Evolutionary conservation across 2,888 invertebrate genomes (phyloP).

Genomic region (Parapristionchus giblindavisi): DNA sequence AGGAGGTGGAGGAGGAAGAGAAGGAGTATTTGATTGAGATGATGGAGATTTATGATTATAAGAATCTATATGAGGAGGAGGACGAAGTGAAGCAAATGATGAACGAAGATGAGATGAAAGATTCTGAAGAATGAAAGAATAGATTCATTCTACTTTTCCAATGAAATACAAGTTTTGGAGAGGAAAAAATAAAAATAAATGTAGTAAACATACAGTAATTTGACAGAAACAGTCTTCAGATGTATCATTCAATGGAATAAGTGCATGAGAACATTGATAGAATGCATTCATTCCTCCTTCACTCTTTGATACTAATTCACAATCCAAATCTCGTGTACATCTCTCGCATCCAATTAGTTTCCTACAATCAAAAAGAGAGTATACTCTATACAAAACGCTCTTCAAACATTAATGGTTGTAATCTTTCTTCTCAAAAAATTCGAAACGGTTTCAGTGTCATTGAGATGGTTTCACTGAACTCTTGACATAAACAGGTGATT

Average conservation of each 20-base stretch:
- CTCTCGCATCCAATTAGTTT: constrained; percentile 67
- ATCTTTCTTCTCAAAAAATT: too few relatives aligned
- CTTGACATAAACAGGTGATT: too few relatives aligned
- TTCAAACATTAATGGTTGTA: too few relatives aligned
- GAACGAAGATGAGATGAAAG: constrained; percentile 19
- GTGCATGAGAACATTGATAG: constrained; percentile 61
- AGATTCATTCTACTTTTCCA: too few relatives aligned
- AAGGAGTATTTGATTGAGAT: neutral
- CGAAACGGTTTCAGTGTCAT: too few relatives aligned
- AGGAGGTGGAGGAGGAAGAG: neutral
- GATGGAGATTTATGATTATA: neutral
- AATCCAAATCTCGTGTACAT: constrained; percentile 60
- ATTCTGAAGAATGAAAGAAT: constrained; percentile 25
- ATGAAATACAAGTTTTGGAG: neutral
- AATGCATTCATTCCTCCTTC: constrained; percentile 44
- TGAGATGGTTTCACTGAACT: too few relatives aligned
- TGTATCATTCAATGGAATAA: constrained; percentile 60
- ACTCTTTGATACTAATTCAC: constrained; percentile 58
- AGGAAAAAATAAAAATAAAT: neutral
- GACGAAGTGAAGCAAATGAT: constrained; percentile 23
- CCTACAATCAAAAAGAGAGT: too few relatives aligned
- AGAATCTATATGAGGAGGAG: constrained; percentile 30
- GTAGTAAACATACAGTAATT: constrained; percentile 32
- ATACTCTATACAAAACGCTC: too few relatives aligned
- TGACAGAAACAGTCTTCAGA: constrained; percentile 68